Evolutionary conservation across 1,140 invertebrate genomes (phyloP).

Genomic region (Oncopeltus fasciatus): DNA sequence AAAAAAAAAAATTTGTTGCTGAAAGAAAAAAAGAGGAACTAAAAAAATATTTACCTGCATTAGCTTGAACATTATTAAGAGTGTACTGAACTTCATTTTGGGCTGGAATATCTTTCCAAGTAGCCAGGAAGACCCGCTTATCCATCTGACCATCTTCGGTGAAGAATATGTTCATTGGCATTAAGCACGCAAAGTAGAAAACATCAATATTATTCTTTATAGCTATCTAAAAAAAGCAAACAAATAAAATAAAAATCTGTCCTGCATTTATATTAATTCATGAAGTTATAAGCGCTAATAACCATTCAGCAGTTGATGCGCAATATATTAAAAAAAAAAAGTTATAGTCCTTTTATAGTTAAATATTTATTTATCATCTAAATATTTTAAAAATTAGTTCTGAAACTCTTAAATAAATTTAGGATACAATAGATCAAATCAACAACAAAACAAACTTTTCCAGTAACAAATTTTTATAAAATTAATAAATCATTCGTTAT

Average conservation of each 20-base stretch:
- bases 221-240: slow-evolving; percentile 55
- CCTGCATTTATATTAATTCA: too few relatives aligned
- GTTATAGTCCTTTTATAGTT: too few relatives aligned
- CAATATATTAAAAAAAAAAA: too few relatives aligned
- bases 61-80: slow-evolving; percentile 40
- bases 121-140: slow-evolving; percentile 89
- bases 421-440: too few relatives aligned
- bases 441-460: too few relatives aligned
- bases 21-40: background rate
- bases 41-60: slow-evolving; percentile 34
- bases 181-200: slow-evolving; percentile 90
- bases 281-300: too few relatives aligned
- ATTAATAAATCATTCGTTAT: too few relatives aligned
- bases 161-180: slow-evolving; percentile 89
- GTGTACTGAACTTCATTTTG: slow-evolving; percentile 72
- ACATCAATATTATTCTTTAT: slow-evolving; percentile 98
- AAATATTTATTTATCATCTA: too few relatives aligned
- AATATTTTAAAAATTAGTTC: too few relatives aligned
- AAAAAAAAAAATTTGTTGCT: background rate
- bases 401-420: too few relatives aligned
- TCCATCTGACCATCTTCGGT: slow-evolving; percentile 95
- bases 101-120: slow-evolving; percentile 98
- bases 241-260: background rate
- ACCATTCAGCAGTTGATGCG: too few relatives aligned
- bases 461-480: too few relatives aligned